These are phyloP conservation scores for Apodemia mormo DNA, from an alignment of 2,888 invertebrate species.

Conservation along the genomic window DNA sequence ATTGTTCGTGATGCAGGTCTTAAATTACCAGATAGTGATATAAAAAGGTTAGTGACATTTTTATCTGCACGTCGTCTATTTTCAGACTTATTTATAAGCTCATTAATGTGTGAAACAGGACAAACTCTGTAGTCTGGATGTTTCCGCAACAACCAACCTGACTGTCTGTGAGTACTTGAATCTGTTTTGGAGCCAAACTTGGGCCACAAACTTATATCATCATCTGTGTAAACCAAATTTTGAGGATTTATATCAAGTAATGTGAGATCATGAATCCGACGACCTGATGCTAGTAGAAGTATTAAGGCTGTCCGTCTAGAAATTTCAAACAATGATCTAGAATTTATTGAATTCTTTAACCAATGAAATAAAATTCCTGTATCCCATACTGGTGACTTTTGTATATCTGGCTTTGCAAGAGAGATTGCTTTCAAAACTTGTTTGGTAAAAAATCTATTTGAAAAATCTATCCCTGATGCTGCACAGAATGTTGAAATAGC, in stretches of 20 bases:
- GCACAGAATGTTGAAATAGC: too few relatives aligned
- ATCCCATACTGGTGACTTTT: too few relatives aligned
- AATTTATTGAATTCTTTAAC: too few relatives aligned
- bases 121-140: conserved; percentile 15
- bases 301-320: too few relatives aligned
- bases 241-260: conserved; percentile 29
- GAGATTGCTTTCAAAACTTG: too few relatives aligned
- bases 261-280: conserved; percentile 40
- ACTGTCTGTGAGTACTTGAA: conserved; percentile 29
- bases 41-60: conserved; percentile 23
- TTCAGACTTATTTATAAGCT: too few relatives aligned
- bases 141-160: conserved; percentile 32
- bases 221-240: neutral
- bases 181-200: conserved; percentile 39
- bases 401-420: too few relatives aligned
- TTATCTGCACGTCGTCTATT: conserved; percentile 8
- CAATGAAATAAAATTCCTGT: too few relatives aligned
- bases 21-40: conserved; percentile 22
- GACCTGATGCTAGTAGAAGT: too few relatives aligned
- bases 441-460: neutral
- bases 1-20: conserved; percentile 26
- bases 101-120: conserved; percentile 1
- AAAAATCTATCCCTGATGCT: neutral
- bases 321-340: conserved; percentile 28
- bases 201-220: conserved; percentile 34